Evolutionary conservation across 2,888 invertebrate genomes (phyloP).

Genomic region (Balanococcus diminutus): DNA sequence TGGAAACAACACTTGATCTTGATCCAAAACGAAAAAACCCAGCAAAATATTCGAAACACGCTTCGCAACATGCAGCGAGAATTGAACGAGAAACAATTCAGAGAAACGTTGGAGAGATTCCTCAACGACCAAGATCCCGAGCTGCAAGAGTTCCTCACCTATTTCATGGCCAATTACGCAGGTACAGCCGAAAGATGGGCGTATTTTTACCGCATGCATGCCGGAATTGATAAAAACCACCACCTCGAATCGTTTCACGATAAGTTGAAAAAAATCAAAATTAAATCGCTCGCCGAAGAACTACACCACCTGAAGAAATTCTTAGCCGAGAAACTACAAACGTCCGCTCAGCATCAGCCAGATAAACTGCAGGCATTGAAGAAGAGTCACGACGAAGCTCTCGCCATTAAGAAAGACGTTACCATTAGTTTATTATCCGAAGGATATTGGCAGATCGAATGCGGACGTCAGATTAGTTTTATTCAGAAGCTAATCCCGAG

Average conservation of each 20-base stretch:
- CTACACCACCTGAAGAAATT: neutral
- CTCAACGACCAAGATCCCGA: neutral
- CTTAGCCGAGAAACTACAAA: neutral
- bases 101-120: neutral
- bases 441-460: neutral
- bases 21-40: neutral
- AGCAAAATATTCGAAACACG: neutral
- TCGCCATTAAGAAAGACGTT: neutral
- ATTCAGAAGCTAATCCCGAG: neutral
- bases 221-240: neutral
- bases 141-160: neutral
- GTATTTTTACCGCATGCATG: neutral
- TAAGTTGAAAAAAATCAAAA: neutral
- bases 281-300: neutral
- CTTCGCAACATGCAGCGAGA: neutral
- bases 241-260: neutral
- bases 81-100: neutral
- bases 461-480: neutral
- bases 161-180: neutral
- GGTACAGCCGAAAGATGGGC: neutral
- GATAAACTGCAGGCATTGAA: neutral
- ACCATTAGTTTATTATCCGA: neutral
- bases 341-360: neutral
- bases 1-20: neutral
- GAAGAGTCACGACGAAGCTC: neutral